Percentiles rank a stretch among this genome's conserved stretches.
Conservation (phyloP, 2,113 vertebrate genomes). For the Puffinus mauretanicus region DNA sequence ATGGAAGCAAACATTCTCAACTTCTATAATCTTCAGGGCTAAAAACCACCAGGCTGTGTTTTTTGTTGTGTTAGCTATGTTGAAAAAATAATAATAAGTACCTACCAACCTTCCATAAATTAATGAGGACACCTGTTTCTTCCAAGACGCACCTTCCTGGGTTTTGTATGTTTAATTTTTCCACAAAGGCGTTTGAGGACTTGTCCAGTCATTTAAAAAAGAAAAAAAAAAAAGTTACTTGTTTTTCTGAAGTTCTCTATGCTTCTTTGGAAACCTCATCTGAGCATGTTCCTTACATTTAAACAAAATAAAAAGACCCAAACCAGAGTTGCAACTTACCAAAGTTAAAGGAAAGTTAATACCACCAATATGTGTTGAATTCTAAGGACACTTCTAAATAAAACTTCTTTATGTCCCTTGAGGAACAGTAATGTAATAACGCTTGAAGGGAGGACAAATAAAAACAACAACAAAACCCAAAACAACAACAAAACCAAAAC, state of each 20-base stretch:
- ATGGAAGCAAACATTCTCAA: neutral
- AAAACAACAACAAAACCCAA: neutral
- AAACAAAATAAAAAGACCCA: neutral
- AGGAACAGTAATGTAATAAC: neutral
- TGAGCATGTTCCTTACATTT: neutral
- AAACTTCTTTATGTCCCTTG: neutral
- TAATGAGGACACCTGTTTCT: neutral
- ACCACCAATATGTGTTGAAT: neutral
- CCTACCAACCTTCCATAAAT: neutral
- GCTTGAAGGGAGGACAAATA: neutral
- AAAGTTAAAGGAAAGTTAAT: neutral
- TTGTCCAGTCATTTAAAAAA: neutral
- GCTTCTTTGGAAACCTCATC: neutral
- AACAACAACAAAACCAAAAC: neutral
- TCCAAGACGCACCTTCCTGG: neutral
- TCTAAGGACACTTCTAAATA: neutral
- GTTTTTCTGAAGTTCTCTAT: neutral
- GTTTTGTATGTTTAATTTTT: neutral
- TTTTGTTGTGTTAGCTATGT: neutral
- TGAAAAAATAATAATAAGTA: neutral
- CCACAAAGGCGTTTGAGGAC: neutral
- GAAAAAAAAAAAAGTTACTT: neutral
- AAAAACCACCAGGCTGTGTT: neutral
- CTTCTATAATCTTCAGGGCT: neutral
- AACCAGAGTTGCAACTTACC: neutral